A percentile compares a stretch with the other conserved stretches of the same genome.
phyloP scores from a whole-genome alignment of 2,888 invertebrate genomes.

The Thyatira batis region DNA sequence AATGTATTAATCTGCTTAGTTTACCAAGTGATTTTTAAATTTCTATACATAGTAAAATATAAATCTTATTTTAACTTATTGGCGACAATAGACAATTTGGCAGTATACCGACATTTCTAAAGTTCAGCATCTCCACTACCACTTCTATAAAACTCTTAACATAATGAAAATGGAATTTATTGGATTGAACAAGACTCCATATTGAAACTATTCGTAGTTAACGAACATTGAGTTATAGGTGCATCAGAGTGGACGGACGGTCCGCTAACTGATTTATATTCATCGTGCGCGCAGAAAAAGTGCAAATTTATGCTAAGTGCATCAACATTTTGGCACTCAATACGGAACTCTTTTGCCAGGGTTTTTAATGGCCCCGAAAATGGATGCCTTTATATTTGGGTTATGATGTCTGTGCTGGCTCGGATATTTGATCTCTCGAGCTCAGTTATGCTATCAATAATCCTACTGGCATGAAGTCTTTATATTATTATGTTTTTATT shows the following conservation, averaged over 20 bases:
- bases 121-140: not conserved
- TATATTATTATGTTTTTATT: too few relatives aligned
- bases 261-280: constrained; percentile 45
- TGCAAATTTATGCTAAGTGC: constrained; percentile 63
- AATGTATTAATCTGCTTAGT: too few relatives aligned
- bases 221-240: not conserved
- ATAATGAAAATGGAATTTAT: not conserved
- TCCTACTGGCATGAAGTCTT: too few relatives aligned
- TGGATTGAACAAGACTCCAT: not conserved
- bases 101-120: not conserved
- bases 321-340: constrained; percentile 42
- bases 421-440: too few relatives aligned
- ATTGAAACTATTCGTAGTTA: not conserved
- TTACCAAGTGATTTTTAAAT: too few relatives aligned
- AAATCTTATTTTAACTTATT: not conserved
- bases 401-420: not conserved
- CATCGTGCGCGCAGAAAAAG: constrained; percentile 30
- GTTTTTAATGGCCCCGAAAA: constrained; percentile 3
- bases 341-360: constrained; percentile 1
- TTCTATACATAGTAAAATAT: too few relatives aligned
- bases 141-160: not conserved
- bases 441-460: too few relatives aligned
- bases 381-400: not conserved
- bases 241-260: constrained; percentile 1
- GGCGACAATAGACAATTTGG: not conserved